Evolutionary conservation across 2,113 vertebrate species (phyloP).

Genomic region (Irena cyanogastra): DNA sequence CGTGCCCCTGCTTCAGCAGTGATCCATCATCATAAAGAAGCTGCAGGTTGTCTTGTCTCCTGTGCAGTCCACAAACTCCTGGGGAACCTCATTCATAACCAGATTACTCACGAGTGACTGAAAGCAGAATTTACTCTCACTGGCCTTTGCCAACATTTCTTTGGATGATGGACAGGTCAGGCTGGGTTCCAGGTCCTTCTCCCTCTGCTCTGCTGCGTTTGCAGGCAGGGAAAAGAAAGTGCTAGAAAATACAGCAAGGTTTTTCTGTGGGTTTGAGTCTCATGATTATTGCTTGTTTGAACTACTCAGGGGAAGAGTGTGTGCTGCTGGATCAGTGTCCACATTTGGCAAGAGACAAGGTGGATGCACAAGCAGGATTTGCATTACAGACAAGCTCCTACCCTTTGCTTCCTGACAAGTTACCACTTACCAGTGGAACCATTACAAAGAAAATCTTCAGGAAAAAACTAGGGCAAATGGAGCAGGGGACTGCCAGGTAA

Average conservation of each 20-base stretch:
- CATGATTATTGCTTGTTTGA: neutral
- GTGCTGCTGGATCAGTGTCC: neutral
- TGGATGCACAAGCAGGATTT: neutral
- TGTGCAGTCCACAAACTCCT: neutral
- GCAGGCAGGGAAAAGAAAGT: neutral
- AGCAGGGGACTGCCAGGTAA: neutral
- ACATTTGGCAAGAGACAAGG: neutral
- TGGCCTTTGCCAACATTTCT: neutral
- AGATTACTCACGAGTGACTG: conserved; percentile 16
- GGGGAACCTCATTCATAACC: conserved; percentile 26
- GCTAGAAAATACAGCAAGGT: neutral
- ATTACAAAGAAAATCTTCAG: neutral
- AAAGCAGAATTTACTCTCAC: neutral
- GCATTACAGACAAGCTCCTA: neutral
- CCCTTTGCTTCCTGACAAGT: accelerated
- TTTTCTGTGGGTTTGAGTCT: neutral
- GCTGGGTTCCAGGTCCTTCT: neutral
- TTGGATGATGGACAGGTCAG: conserved; percentile 1
- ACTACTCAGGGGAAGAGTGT: neutral
- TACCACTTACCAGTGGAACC: neutral
- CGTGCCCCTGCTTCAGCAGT: accelerated
- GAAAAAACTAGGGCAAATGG: neutral
- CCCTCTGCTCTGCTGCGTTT: neutral
- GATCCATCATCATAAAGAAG: conserved; percentile 26
- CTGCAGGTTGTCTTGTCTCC: neutral